Base-by-base conservation (phyloP, 2,888 invertebrate species). In the Tiliacea aurago region DNA sequence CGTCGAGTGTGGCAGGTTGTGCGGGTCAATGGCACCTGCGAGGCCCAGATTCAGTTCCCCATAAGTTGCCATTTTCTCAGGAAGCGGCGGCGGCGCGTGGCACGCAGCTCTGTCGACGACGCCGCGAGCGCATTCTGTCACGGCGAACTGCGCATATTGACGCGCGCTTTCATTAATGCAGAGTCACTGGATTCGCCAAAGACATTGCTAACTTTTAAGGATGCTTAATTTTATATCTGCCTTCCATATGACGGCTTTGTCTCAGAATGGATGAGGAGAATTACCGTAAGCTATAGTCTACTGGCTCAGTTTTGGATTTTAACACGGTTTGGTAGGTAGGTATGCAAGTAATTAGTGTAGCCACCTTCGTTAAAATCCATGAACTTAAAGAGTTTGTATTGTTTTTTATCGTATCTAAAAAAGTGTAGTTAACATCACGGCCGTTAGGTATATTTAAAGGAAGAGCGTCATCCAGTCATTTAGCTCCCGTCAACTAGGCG, bases 11-110 rank as follows among this genome's bases (percentile, higher is more conserved):
- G 89, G 91, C 91, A 93, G 90, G 93, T 92, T 92, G 91, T 85
- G 85, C 86, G 90, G 95, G 95, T 96, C 95, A 95, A 92, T 92
- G 94, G 93, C 95, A 95, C 94, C 92, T 90, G 92, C 84, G 91
- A 94, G 93, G 90, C 93, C 94, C 95, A 95, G 95, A 95, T 95
- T 95, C 93, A 94, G 92, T 95, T 95, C 94, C 94, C 94, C 93
- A 93, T 95, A 95, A 95, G 93, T 95, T 95, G 95, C 94, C 92
- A 95, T 95, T 95, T 95, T 96, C 95, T 95, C 93, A 94, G 95
- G 96, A 96, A 95, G 93, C 93, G 91, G 86, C 81, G 87, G 80
- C 85, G 85, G 86, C 88, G 89, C 91, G 91, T 87, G 88, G 89
- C 88, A 86, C 83, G 88, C 86, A 86, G 84, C 75, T 80, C 84